phyloP scores from a whole-genome alignment of 2,797 vertebrate genomes.

The Odontamblyopus lacepedii region DNA sequence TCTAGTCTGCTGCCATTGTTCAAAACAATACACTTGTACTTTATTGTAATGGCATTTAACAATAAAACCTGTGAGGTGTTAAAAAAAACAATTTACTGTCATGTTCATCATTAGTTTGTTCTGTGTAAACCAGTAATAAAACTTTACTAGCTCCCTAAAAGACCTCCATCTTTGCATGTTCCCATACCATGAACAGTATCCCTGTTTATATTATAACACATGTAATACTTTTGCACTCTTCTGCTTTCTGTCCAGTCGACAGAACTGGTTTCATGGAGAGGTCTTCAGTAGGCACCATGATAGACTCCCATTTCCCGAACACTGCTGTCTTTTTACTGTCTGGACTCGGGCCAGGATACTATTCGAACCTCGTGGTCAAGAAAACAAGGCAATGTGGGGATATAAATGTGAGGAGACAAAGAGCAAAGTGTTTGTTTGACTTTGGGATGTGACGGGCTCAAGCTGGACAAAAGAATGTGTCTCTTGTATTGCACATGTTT shows the following conservation, averaged over 20 bases:
- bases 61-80: neutral
- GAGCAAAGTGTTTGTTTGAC: conserved; percentile 56
- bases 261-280: conserved; percentile 38
- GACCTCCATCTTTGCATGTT: conserved; percentile 30
- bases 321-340: conserved; percentile 61
- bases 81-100: neutral
- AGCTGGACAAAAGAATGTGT: conserved; percentile 44
- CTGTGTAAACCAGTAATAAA: neutral
- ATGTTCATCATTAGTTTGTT: neutral
- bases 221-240: conserved; percentile 22
- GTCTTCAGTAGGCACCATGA: conserved; percentile 37
- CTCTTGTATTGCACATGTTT: conserved; percentile 31
- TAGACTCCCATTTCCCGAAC: conserved; percentile 49
- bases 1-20: neutral
- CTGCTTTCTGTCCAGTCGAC: conserved; percentile 63
- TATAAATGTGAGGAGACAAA: conserved; percentile 58
- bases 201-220: conserved; percentile 38
- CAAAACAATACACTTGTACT: neutral
- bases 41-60: neutral
- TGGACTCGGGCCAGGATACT: conserved; percentile 62
- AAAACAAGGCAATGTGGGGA: conserved; percentile 61
- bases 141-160: neutral
- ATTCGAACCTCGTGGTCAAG: conserved; percentile 67
- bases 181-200: conserved; percentile 38
- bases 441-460: conserved; percentile 55